These are phyloP conservation scores for Augochlora pura DNA, from an alignment of 1,140 invertebrate species.

Conservation along the genomic window DNA sequence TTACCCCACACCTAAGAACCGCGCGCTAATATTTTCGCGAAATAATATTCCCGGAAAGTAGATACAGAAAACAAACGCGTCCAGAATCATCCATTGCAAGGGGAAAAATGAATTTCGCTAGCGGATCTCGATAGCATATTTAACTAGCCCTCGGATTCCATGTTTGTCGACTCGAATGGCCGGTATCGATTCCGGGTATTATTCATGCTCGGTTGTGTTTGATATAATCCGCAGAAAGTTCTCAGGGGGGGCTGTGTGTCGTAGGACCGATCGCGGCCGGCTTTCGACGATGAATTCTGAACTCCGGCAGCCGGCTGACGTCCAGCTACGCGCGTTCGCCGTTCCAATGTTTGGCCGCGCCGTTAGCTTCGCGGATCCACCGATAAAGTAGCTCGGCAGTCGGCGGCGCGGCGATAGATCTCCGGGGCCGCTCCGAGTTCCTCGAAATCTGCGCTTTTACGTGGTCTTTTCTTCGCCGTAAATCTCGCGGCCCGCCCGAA, in stretches of 20 bases:
- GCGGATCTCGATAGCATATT: too few species aligned
- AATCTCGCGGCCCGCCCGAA: conserved; percentile 53
- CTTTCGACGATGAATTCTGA: background rate
- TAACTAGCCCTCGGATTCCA: too few species aligned
- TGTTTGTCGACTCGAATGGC: too few species aligned
- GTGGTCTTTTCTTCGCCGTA: conserved; percentile 50
- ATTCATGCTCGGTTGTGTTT: too few species aligned
- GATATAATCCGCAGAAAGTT: background rate
- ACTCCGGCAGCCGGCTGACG: conserved; percentile 11
- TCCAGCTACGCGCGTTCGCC: conserved; percentile 15
- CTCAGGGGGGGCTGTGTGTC: background rate
- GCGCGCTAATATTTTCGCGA: too few species aligned
- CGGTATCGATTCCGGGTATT: too few species aligned
- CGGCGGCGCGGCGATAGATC: conserved; percentile 39
- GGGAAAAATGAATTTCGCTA: too few species aligned
- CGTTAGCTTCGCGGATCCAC: background rate
- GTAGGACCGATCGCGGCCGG: background rate
- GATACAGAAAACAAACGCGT: too few species aligned
- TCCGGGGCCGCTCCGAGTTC: conserved; percentile 19
- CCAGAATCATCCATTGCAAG: too few species aligned
- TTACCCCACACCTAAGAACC: too few species aligned
- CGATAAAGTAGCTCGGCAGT: background rate
- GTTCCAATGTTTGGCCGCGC: background rate
- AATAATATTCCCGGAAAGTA: too few species aligned
- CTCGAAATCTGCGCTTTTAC: conserved; percentile 55